These are phyloP conservation scores for Ectobius pallidus DNA, from an alignment of 2,888 invertebrate species.

Conservation along the genomic window DNA sequence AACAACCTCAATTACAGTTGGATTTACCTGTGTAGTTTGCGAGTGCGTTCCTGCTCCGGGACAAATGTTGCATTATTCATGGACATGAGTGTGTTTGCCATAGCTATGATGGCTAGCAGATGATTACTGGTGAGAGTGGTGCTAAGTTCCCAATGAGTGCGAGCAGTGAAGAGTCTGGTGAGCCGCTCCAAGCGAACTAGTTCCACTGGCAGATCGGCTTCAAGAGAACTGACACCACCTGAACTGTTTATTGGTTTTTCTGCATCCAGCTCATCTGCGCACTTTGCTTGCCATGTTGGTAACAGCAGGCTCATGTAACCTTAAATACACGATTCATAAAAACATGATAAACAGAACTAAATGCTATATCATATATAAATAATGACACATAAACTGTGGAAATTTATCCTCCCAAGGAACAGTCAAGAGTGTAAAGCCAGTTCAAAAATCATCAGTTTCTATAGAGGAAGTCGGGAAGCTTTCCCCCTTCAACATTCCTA, in stretches of 20 bases:
- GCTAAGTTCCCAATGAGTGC: slow-evolving; percentile 95
- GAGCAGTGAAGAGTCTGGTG: slow-evolving; percentile 82
- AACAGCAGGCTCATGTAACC: slow-evolving; percentile 93
- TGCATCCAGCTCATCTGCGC: slow-evolving; percentile 47
- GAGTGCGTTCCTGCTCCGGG: slow-evolving; percentile 81
- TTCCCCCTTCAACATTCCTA: too few relatives aligned
- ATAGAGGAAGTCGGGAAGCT: too few relatives aligned
- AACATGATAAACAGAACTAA: too few relatives aligned
- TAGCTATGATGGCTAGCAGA: slow-evolving; percentile 89
- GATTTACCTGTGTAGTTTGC: slow-evolving; percentile 76
- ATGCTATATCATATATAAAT: too few relatives aligned
- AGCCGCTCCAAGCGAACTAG: slow-evolving; percentile 76
- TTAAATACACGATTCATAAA: too few relatives aligned
- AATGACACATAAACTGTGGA: too few relatives aligned
- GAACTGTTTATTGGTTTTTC: slow-evolving; percentile 39
- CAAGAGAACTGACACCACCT: slow-evolving; percentile 47
- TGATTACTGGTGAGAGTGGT: slow-evolving; percentile 96
- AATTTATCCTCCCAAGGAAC: too few relatives aligned
- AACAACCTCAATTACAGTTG: too few relatives aligned
- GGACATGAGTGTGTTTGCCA: slow-evolving; percentile 97
- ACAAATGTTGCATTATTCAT: slow-evolving; percentile 96
- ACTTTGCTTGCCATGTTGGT: slow-evolving; percentile 79
- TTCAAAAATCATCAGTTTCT: too few relatives aligned
- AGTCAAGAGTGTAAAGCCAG: too few relatives aligned
- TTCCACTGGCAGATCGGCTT: slow-evolving; percentile 70